Evolutionary conservation across 2,888 invertebrate species (phyloP), one percentile per base, ranked within the genome.

Genomic region (Lordiphosa andalusiaca): DNA sequence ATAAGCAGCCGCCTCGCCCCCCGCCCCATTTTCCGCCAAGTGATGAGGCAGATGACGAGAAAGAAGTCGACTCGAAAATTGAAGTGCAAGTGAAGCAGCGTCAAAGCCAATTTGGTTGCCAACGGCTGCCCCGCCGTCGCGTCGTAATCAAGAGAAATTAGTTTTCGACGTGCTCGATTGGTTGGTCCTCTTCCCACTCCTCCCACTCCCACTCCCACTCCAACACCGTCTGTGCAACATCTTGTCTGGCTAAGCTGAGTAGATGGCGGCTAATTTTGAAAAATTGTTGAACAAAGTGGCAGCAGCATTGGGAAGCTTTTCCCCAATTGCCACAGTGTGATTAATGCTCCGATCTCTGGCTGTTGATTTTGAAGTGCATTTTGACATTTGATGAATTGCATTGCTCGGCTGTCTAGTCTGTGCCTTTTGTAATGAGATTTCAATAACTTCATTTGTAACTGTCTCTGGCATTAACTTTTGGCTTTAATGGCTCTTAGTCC

Each of bases 111-210:
- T 83, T 83, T 75, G 58, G 51, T 41, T 25, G 30, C 35, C 41
- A 48, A 10, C 19, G 4, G 10, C 38, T 19, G 36, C 30, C 44
- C 12, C 47, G 49, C 46, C 57, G 58, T 48, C 16, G 25, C 56
- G 66, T n/a, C 72, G 64, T 82, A 84, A 84, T 85, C 84, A 84
- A 81, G 84, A 84, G 78, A 84, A 84, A 84, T 84, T 84, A 85
- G 84, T 78, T 84, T 84, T 78, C 71, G 74, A 85, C 84, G 85
- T 85, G 84, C 82, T 69, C 82, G 81, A 85, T 84, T 85, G 78
- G 74, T 51, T 51, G 39, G 33, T 53, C 53, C 39, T 6, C 47
- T n/a, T n/a, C n/a, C n/a, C n/a, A n/a, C 10, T 6, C 44, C 36
- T 19, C 36, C 52, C 41, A 48, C 35, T 42, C 37, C 41, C 41